A percentile compares a stretch with the other conserved stretches of the same genome.
Evolutionary conservation across 1,140 invertebrate genomes (phyloP).

Genomic region (Mizuhopecten yessoensis): DNA sequence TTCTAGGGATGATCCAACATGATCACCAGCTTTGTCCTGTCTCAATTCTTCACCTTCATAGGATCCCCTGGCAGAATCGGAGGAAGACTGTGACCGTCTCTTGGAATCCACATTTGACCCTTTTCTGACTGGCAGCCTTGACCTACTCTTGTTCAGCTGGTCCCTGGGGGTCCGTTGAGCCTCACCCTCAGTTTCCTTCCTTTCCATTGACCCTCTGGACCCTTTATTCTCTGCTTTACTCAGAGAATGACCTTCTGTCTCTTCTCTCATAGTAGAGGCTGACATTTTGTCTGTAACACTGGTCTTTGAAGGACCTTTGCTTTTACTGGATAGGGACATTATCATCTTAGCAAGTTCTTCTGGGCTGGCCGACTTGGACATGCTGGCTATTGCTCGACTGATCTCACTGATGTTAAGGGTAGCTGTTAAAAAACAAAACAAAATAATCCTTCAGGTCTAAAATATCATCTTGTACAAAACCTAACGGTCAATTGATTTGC

Average conservation of each 20-base stretch:
- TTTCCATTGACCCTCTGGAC: background rate
- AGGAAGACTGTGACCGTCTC: background rate
- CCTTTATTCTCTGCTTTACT: background rate
- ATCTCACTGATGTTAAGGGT: conserved; percentile 58
- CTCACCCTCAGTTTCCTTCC: conserved; percentile 18
- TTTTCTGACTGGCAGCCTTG: conserved; percentile 58
- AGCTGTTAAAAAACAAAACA: background rate
- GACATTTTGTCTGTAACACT: background rate
- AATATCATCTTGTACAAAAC: too few relatives aligned
- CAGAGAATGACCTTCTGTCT: background rate
- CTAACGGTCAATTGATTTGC: too few relatives aligned
- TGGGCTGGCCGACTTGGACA: conserved; percentile 49
- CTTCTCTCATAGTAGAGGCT: background rate
- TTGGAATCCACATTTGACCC: conserved; percentile 35
- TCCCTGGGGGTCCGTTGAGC: background rate
- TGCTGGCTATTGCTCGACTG: conserved; percentile 44
- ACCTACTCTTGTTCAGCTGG: conserved; percentile 29
- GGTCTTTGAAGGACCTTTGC: background rate
- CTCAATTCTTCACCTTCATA: conserved; percentile 19
- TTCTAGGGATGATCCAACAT: background rate
- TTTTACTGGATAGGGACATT: conserved; percentile 56
- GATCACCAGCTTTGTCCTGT: too few relatives aligned
- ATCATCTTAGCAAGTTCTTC: conserved; percentile 58
- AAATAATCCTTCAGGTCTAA: too few relatives aligned
- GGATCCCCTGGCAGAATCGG: background rate